Evolutionary conservation across 2,888 invertebrate genomes (phyloP).

Genomic region (Dione juno): DNA sequence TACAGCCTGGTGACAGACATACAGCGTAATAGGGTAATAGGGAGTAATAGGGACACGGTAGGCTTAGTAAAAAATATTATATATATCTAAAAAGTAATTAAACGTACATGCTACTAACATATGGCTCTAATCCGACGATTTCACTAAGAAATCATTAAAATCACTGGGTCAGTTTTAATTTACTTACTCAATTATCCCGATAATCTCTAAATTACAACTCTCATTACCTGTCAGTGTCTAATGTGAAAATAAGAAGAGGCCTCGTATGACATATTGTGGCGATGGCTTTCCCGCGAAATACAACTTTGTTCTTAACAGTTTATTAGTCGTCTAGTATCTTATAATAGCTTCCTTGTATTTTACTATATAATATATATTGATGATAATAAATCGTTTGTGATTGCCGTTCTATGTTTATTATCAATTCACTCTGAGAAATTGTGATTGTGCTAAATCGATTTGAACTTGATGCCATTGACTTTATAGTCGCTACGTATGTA

Average conservation of each 20-base stretch:
- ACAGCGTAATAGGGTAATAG: too few species aligned
- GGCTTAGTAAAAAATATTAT: too few species aligned
- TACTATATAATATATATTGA: not conserved
- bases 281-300: slow-evolving; percentile 34
- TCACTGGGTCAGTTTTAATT: slow-evolving; percentile 20
- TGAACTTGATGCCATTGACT: slow-evolving; percentile 1
- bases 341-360: slow-evolving; percentile 27
- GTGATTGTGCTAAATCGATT: not conserved
- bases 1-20: too few species aligned
- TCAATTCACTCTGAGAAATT: slow-evolving; percentile 3
- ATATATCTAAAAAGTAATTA: too few species aligned
- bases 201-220: slow-evolving; percentile 25
- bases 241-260: slow-evolving; percentile 38
- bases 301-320: slow-evolving; percentile 26
- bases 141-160: slow-evolving; percentile 16
- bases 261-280: slow-evolving; percentile 34
- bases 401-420: slow-evolving; percentile 1
- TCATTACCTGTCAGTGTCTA: slow-evolving; percentile 36
- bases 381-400: slow-evolving; percentile 16
- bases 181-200: slow-evolving; percentile 23
- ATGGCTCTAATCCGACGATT: slow-evolving; percentile 2
- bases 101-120: not conserved
- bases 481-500: not conserved
- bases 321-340: slow-evolving; percentile 19
- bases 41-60: too few species aligned